phyloP scores from a whole-genome alignment of 2,888 invertebrate genomes.

The Aethes cnicana region DNA sequence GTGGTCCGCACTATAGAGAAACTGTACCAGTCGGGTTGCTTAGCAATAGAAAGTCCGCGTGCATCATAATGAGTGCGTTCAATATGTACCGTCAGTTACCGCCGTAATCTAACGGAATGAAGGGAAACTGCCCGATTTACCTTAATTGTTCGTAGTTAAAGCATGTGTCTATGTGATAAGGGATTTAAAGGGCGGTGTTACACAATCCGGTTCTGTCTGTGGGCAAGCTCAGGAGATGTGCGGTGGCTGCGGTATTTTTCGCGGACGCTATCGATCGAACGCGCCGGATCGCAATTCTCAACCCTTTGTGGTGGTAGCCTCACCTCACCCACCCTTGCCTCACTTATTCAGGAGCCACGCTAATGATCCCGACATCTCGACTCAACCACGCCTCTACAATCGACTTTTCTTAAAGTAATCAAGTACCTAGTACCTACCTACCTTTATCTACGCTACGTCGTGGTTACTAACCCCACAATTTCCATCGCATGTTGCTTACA shows the following conservation, averaged over 20 bases:
- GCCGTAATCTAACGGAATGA: slow-evolving; percentile 28
- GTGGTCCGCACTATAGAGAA: slow-evolving; percentile 61
- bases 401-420: slow-evolving; percentile 33
- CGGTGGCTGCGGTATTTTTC: slow-evolving; percentile 44
- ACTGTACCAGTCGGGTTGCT: slow-evolving; percentile 50
- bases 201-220: slow-evolving; percentile 27
- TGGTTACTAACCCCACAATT: slow-evolving; percentile 7
- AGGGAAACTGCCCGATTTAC: slow-evolving; percentile 21
- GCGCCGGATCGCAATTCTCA: slow-evolving; percentile 50
- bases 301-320: slow-evolving; percentile 53
- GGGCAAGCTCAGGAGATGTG: slow-evolving; percentile 20
- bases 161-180: not conserved
- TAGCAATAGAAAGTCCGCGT: slow-evolving; percentile 58
- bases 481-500: too few relatives aligned
- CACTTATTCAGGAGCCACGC: slow-evolving; percentile 44
- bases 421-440: too few relatives aligned
- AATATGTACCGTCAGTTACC: slow-evolving; percentile 26
- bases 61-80: slow-evolving; percentile 41
- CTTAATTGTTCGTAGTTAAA: slow-evolving; percentile 8
- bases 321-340: slow-evolving; percentile 45
- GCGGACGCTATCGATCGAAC: slow-evolving; percentile 57
- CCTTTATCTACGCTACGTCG: slow-evolving; percentile 22
- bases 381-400: slow-evolving; percentile 33
- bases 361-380: slow-evolving; percentile 39
- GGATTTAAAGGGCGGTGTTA: slow-evolving; percentile 10